phyloP scores from a whole-genome alignment of 2,113 vertebrate species.

The Mesocricetus auratus region DNA sequence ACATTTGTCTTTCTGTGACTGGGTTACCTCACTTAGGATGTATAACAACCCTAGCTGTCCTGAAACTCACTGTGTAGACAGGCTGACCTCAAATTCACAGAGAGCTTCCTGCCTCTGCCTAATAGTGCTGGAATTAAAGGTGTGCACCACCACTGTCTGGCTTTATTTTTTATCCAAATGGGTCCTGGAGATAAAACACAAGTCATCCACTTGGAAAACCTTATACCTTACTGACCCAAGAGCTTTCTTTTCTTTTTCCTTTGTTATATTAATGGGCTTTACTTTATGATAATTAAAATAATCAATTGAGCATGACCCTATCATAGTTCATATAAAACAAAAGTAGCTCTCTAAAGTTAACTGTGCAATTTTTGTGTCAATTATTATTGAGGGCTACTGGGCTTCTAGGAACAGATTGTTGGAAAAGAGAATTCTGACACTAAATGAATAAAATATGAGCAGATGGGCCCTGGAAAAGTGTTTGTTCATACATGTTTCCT shows the following conservation, averaged over 20 bases:
- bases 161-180: background rate
- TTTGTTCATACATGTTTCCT: constrained; percentile 49
- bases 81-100: background rate
- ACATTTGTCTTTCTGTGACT: too few species aligned
- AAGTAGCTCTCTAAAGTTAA: background rate
- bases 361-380: background rate
- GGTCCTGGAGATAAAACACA: background rate
- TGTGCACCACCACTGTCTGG: too few species aligned
- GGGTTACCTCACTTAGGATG: too few species aligned
- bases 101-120: background rate
- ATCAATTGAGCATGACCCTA: background rate
- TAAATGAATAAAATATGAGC: constrained; percentile 48
- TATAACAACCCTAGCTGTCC: background rate
- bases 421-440: background rate
- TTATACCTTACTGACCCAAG: background rate
- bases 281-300: constrained; percentile 37
- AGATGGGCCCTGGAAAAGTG: constrained; percentile 35
- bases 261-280: background rate
- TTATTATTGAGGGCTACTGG: constrained; percentile 33
- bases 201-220: background rate
- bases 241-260: background rate
- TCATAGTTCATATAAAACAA: constrained; percentile 4
- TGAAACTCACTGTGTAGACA: background rate
- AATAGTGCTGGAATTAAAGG: background rate
- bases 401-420: constrained; percentile 46